Base-by-base conservation (phyloP, 1,140 invertebrate species). In the Caenorhabditis brenneri region DNA sequence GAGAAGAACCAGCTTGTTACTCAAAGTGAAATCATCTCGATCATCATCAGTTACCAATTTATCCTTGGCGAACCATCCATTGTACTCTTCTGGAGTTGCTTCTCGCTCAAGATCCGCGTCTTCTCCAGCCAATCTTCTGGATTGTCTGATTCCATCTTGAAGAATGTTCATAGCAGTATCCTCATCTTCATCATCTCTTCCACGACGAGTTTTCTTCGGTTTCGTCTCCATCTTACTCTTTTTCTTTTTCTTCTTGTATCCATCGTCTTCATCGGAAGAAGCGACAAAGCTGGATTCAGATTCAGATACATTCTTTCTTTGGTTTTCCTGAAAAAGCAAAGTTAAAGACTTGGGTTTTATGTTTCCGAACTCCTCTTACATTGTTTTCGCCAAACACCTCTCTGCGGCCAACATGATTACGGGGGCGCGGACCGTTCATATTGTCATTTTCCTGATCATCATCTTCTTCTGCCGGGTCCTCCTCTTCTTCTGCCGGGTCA, bases 1-100 rank as follows among this genome's bases (percentile, higher is more conserved):
- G 10, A 93, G 88, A 15, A 93, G 84, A 0, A 90, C 80, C 0
- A 93, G 87, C 87, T 93, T 93, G 39, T 92, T 91, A 83, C 91
- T 89, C 10, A 92, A 86, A 74, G 91, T 88, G 60, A 91, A 84
- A 46, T 91, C 90, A 58, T 87, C 84, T 51, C 79, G n/a, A 78
- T 91, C 85, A 6, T 89, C 81, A 46, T 88, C 84, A 10, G 24
- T 51, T 0, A 90, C 83, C 39, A 90, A 58, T 39, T 60, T 79
- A 16, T 36, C 16, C 19, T 80, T 58, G 19, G 87, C 15, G 42
- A 60, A 85, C 88, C 88, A 88, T 42, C 86, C 88, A 33, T 9
- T 65, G 16, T 80, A 85, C 46, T 87, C 85, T 24, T 83, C 80
- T 15, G 87, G 87, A 33, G 85, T 87, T 27, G 31, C 48, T n/a